Base-by-base conservation (phyloP, 2,113 vertebrate genomes). In the Haemorhous mexicanus region DNA sequence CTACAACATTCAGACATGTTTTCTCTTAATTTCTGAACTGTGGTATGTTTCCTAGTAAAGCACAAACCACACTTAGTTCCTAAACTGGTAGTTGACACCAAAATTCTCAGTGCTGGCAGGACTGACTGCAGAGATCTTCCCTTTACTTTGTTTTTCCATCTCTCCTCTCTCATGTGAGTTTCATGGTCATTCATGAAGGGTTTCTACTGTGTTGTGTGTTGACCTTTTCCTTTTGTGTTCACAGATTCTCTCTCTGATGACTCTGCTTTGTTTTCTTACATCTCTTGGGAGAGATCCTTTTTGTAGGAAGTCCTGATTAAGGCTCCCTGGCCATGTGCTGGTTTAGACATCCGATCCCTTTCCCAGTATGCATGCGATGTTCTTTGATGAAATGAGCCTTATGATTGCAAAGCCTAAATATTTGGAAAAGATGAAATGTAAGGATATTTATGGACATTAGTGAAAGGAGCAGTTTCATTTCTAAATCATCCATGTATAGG, bases 391-490 rank as follows among this genome's bases (percentile, higher is more conserved):
- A 88, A 93, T 73, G 26, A 73, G 21, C 41, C 26, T 83, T 83
- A 24, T 50, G 53, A 95, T 73, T 63, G 23, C 41, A 66, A 47
- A 72, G 17, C 14, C 37, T 66, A 80, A 93, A 93, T 83, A 76
- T 90, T 93, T 82, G 67, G 58, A 85, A 85, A 93, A 79, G 0
- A 62, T 37, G 9, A 95, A 93, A 79, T 85, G 24, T 58, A 58
- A 68, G 10, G 49, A 46, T 90, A 80, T 93, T 87, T 85, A 66
- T 88, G 77, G 62, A 30, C 27, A 66, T 69, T 77, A 85, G 32
- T 39, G 46, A 93, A 94, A 93, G 30, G 37, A 92, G 16, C 13
- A 69, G 11, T 58, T 93, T 87, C 7, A 76, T 90, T 88, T 95
- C 26, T 47, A 83, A 90, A 79, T 90, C 27, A 61, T 52, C 30